Conservation (phyloP, 2,888 invertebrate species). For the Nasonia oneida region DNA sequence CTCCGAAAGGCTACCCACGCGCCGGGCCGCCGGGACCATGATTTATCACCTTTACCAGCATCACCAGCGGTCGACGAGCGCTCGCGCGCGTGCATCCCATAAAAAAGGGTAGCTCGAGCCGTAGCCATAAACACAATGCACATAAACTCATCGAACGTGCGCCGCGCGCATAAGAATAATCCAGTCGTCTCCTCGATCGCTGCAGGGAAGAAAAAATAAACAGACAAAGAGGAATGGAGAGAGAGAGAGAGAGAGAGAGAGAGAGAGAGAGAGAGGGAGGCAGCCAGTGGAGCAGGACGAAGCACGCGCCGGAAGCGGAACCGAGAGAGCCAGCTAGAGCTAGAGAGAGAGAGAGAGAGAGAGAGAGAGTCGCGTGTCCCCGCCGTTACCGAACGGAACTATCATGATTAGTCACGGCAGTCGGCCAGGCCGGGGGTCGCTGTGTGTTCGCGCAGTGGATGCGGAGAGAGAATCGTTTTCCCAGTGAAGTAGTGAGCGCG, state of each 20-base stretch:
- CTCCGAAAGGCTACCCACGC: background rate
- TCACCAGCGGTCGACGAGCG: background rate
- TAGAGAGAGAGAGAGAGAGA: constrained; percentile 68
- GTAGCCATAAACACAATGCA: background rate
- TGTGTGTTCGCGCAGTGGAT: constrained; percentile 31
- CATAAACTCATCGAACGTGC: background rate
- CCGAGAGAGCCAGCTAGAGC: constrained; percentile 64
- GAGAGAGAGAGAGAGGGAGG: background rate
- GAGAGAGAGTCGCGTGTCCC: constrained; percentile 69
- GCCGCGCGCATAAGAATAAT: constrained; percentile 16
- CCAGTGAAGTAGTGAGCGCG: constrained; percentile 13
- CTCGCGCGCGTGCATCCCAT: background rate
- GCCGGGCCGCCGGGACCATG: background rate
- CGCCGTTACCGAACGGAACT: constrained; percentile 79
- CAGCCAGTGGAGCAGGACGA: constrained; percentile 51
- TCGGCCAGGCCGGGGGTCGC: constrained; percentile 32
- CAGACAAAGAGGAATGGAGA: background rate
- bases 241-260: background rate
- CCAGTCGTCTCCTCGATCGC: constrained; percentile 17
- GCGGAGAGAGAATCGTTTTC: constrained; percentile 41
- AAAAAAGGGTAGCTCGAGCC: background rate
- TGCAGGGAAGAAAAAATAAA: constrained; percentile 10
- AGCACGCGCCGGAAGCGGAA: constrained; percentile 63
- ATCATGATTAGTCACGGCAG: constrained; percentile 79
- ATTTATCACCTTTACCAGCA: constrained; percentile 18